phyloP scores from a whole-genome alignment of 1,140 invertebrate species.

The Drosophila bipectinata region DNA sequence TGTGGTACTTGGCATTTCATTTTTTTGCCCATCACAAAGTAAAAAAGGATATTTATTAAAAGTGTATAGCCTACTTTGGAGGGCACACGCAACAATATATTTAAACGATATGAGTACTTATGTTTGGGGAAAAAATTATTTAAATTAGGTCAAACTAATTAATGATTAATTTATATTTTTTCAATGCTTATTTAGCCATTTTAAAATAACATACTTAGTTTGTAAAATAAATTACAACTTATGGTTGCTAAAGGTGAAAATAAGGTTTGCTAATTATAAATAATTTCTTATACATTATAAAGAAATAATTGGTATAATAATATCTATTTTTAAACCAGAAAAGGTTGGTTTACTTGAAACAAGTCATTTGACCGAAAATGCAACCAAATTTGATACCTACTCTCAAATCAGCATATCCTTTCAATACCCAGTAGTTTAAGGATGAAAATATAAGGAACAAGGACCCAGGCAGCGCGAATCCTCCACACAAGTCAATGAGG shows the following conservation, averaged over 20 bases:
- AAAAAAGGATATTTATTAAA: not conserved
- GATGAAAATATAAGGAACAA: slow-evolving; percentile 17
- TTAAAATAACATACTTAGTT: too few relatives aligned
- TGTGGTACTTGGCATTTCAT: not conserved
- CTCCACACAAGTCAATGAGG: slow-evolving; percentile 75
- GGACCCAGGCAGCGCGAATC: slow-evolving; percentile 48
- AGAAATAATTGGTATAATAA: too few relatives aligned
- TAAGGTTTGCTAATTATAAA: too few relatives aligned
- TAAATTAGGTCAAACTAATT: too few relatives aligned
- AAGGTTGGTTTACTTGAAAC: too few relatives aligned
- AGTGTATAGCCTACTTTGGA: not conserved
- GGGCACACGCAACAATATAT: not conserved
- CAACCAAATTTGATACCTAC: not conserved
- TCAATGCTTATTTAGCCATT: too few relatives aligned
- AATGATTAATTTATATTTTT: too few relatives aligned
- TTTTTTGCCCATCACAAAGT: not conserved
- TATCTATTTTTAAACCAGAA: too few relatives aligned
- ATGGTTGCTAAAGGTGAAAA: too few relatives aligned
- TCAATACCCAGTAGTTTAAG: not conserved
- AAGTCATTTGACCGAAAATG: not conserved
- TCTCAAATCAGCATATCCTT: not conserved
- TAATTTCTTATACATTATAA: too few relatives aligned
- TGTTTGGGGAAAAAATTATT: too few relatives aligned
- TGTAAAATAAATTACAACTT: too few relatives aligned
- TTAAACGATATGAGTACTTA: not conserved